Evolutionary conservation across 2,113 vertebrate species (phyloP).

Genomic region (Prietella phreatophila): DNA sequence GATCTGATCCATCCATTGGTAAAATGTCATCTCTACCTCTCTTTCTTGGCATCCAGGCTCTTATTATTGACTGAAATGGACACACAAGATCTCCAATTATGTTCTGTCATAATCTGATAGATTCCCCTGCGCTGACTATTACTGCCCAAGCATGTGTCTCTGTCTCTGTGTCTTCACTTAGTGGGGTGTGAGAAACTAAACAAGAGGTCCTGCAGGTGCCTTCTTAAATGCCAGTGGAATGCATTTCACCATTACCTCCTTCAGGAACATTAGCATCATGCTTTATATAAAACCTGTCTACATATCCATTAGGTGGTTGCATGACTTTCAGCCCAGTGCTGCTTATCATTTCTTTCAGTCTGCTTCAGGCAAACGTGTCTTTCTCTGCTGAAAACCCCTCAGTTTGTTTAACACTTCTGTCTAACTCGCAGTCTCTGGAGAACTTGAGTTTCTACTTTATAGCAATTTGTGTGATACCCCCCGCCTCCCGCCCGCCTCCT

Average conservation of each 20-base stretch:
- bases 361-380: neutral
- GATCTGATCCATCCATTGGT: constrained; percentile 46
- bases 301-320: neutral
- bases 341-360: neutral
- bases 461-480: neutral
- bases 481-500: neutral
- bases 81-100: neutral
- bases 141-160: neutral
- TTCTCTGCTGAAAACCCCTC: neutral
- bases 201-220: constrained; percentile 25
- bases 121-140: neutral
- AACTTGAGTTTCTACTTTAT: neutral
- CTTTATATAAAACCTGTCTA: neutral
- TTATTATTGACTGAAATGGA: constrained; percentile 16
- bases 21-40: constrained; percentile 65
- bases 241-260: constrained; percentile 4
- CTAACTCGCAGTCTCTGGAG: neutral
- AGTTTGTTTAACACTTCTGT: neutral
- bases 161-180: neutral
- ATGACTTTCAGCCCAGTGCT: constrained; percentile 5
- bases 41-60: constrained; percentile 7
- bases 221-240: constrained; percentile 12
- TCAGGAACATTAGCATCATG: neutral
- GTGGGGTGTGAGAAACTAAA: neutral
- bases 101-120: neutral